phyloP scores from a whole-genome alignment of 2,797 vertebrate genomes.

The Nasua narica region DNA sequence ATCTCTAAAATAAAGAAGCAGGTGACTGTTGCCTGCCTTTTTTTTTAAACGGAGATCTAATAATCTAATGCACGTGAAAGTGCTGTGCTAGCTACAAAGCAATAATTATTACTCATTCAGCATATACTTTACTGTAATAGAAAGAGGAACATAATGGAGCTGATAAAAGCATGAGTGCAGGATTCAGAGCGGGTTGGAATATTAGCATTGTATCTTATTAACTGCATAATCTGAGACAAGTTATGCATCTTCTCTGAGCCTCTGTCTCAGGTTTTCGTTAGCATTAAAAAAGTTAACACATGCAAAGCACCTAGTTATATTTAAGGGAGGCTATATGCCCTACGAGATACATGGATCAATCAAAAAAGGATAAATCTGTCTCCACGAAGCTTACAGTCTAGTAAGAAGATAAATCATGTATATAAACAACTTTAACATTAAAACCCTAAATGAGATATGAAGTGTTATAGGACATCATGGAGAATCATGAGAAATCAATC shows the following conservation, averaged over 20 bases:
- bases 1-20: neutral
- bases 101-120: conserved; percentile 54
- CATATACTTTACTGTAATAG: neutral
- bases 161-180: conserved; percentile 23
- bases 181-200: neutral
- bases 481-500: neutral
- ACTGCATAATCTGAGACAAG: neutral
- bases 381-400: neutral
- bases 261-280: neutral
- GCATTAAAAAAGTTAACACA: neutral
- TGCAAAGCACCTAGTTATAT: neutral
- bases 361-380: neutral
- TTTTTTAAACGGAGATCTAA: conserved; percentile 11
- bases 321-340: neutral
- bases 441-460: neutral
- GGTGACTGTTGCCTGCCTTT: neutral
- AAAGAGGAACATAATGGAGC: conserved; percentile 24
- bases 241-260: neutral
- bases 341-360: neutral
- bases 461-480: neutral
- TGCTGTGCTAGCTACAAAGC: conserved; percentile 22
- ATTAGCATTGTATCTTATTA: conserved; percentile 12
- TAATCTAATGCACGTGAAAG: conserved; percentile 40
- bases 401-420: neutral
- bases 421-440: neutral